phyloP scores from a whole-genome alignment of 2,888 invertebrate genomes.

The Conchocele bisecta region DNA sequence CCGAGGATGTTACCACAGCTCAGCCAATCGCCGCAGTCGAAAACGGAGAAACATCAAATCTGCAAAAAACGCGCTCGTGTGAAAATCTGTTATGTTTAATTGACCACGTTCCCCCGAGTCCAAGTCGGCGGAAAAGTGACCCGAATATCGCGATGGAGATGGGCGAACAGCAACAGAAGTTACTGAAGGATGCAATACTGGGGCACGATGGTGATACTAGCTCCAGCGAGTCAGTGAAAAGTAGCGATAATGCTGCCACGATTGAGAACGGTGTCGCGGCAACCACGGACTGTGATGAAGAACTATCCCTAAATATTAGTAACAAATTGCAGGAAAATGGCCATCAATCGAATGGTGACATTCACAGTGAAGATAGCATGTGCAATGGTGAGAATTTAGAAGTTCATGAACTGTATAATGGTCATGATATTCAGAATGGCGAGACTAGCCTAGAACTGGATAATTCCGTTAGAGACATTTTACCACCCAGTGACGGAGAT shows the following conservation, averaged over 20 bases:
- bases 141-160: slow-evolving; percentile 86
- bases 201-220: slow-evolving; percentile 52
- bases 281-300: slow-evolving; percentile 2
- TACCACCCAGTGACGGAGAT: slow-evolving; percentile 84
- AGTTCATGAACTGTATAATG: slow-evolving; percentile 23
- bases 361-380: slow-evolving; percentile 19
- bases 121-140: slow-evolving; percentile 91
- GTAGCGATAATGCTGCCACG: slow-evolving; percentile 40
- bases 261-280: slow-evolving; percentile 40
- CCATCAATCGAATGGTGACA: slow-evolving; percentile 15
- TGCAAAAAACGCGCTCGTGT: slow-evolving; percentile 91
- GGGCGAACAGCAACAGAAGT: slow-evolving; percentile 58
- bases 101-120: slow-evolving; percentile 80
- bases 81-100: slow-evolving; percentile 88
- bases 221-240: slow-evolving; percentile 56
- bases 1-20: slow-evolving; percentile 68
- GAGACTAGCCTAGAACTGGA: slow-evolving; percentile 4
- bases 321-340: slow-evolving; percentile 23
- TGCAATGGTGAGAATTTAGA: slow-evolving; percentile 16
- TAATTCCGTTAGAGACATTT: slow-evolving; percentile 84
- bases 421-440: slow-evolving; percentile 18
- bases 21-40: slow-evolving; percentile 35
- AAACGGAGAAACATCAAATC: slow-evolving; percentile 34
- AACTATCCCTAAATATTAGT: too few relatives aligned
- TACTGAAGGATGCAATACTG: slow-evolving; percentile 53